Conservation (phyloP, 92 coral and sea anemone species). For the Porites lobata region DNA sequence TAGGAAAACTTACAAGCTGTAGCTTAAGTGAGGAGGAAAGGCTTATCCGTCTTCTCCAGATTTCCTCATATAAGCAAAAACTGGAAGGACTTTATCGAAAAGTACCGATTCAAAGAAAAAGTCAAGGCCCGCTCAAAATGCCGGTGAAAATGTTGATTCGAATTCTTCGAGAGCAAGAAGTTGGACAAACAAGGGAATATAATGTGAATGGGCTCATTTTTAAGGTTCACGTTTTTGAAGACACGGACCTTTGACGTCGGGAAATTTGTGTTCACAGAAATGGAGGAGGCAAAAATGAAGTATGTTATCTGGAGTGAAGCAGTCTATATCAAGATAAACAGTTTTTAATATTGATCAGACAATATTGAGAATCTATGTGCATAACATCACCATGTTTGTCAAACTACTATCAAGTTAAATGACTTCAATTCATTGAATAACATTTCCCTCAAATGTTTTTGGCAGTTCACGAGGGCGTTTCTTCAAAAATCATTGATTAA, state of each 20-base stretch:
- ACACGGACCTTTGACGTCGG: conserved; percentile 10
- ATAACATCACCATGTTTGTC: too few relatives aligned
- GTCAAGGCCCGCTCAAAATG: background rate
- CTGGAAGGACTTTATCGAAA: conserved; percentile 9
- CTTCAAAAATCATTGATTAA: too few relatives aligned
- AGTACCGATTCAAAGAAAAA: background rate
- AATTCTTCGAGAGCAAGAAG: conserved; percentile 31
- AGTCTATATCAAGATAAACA: background rate
- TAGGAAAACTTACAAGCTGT: conserved; percentile 1
- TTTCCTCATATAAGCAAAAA: background rate
- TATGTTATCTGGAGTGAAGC: background rate
- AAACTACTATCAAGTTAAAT: too few relatives aligned
- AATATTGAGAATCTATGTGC: too few relatives aligned
- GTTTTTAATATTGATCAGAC: background rate
- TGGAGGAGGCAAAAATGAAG: background rate
- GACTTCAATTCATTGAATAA: too few relatives aligned
- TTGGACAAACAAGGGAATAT: background rate
- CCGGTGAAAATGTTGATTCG: background rate
- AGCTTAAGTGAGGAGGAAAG: background rate
- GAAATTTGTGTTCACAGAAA: background rate
- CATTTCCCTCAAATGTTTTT: too few relatives aligned
- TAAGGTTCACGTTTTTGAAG: conserved; percentile 13
- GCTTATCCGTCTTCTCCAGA: background rate
- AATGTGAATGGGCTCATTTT: background rate
- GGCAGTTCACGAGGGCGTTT: too few relatives aligned